Percentiles rank a stretch among this genome's conserved stretches.
Evolutionary conservation across 2,888 invertebrate species (phyloP).

Genomic region (Agelastica alni): DNA sequence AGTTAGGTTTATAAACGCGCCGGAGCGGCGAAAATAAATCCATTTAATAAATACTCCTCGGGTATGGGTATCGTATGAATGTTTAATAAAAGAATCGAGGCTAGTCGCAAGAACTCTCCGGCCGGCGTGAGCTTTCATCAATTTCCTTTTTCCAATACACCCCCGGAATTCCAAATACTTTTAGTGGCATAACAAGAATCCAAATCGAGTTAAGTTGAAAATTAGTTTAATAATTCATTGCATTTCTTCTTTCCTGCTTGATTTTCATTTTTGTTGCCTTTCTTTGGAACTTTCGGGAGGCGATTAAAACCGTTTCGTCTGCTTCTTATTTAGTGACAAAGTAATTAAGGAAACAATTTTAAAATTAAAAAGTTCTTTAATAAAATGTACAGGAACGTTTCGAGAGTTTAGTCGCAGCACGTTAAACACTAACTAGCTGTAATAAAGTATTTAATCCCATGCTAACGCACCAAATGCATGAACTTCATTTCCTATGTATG

Average conservation of each 20-base stretch:
- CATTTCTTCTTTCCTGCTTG: slow-evolving; percentile 5
- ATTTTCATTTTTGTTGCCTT: slow-evolving; percentile 3
- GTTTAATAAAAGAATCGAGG: slow-evolving; percentile 16
- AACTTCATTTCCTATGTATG: no score
- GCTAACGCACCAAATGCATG: no score
- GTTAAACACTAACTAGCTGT: no score
- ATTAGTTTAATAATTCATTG: slow-evolving; percentile 32
- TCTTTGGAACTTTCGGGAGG: not conserved
- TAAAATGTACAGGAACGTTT: no score
- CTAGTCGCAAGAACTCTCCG: slow-evolving; percentile 1
- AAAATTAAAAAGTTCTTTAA: slow-evolving; percentile 9
- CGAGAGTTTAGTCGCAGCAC: no score
- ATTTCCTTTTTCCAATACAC: slow-evolving; percentile 34
- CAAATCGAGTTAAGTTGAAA: slow-evolving; percentile 33
- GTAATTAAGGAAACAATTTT: slow-evolving; percentile 11
- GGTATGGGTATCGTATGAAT: slow-evolving; percentile 10
- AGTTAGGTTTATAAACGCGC: not conserved
- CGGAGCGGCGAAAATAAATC: not conserved
- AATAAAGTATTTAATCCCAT: no score
- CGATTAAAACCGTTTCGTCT: slow-evolving; percentile 5
- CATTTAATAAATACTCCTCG: slow-evolving; percentile 5
- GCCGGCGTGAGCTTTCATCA: slow-evolving; percentile 20
- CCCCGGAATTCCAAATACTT: slow-evolving; percentile 32
- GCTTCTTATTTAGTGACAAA: slow-evolving; percentile 12
- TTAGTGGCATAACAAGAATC: slow-evolving; percentile 31